phyloP scores from a whole-genome alignment of 2,113 vertebrate species.

The Cyprinodon variegatus region DNA sequence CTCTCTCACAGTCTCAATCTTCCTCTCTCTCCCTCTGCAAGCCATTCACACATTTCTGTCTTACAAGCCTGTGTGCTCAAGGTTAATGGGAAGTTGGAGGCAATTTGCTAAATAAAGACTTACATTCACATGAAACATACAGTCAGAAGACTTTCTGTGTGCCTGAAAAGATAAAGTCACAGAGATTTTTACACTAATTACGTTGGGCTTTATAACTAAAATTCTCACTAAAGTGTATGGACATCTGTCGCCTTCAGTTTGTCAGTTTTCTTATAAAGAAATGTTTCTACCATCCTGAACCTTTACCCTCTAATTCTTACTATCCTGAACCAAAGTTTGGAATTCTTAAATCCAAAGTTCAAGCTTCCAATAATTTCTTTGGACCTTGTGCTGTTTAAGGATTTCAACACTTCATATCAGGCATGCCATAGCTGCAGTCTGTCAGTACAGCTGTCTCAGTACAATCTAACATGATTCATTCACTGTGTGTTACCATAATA shows the following conservation, averaged over 20 bases:
- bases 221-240: neutral
- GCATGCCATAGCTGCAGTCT: no score
- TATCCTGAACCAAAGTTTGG: no score
- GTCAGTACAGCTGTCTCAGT: no score
- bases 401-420: no score
- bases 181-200: neutral
- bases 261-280: neutral
- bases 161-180: neutral
- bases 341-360: neutral
- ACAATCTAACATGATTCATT: no score
- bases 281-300: neutral
- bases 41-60: slow-evolving; percentile 62
- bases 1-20: slow-evolving; percentile 23
- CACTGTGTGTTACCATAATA: no score
- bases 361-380: no score
- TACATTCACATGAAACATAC: slow-evolving; percentile 12
- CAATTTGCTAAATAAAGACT: slow-evolving; percentile 55
- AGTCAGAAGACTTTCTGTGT: neutral
- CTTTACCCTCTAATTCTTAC: no score
- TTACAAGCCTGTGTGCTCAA: slow-evolving; percentile 57
- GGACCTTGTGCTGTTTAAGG: no score
- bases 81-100: slow-evolving; percentile 63
- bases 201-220: neutral
- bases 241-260: neutral
- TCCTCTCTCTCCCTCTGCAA: slow-evolving; percentile 25